A percentile compares a stretch with the other conserved stretches of the same genome.
Conservation (phyloP, 2,888 invertebrate genomes). For the Metallyticus violacea region DNA sequence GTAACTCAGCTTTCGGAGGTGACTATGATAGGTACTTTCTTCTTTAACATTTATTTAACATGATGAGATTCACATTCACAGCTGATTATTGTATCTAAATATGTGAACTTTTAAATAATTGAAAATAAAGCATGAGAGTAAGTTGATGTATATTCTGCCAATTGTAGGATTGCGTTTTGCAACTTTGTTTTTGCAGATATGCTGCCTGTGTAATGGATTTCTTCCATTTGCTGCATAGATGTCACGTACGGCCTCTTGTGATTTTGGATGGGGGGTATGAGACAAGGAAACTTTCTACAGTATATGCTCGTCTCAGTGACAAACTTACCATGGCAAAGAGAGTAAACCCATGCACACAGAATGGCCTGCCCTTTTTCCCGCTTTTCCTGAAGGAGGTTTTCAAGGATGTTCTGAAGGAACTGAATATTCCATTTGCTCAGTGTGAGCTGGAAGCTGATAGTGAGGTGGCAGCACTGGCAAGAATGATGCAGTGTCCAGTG, state of each 20-base stretch:
- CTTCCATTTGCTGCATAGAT: conserved; percentile 65
- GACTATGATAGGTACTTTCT: conserved; percentile 77
- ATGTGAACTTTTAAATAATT: too few species aligned
- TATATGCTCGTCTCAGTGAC: conserved; percentile 55
- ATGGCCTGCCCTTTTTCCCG: conserved; percentile 65
- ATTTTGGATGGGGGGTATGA: conserved; percentile 80
- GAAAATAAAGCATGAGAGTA: too few species aligned
- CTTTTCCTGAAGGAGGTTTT: conserved; percentile 73
- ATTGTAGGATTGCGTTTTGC: too few species aligned
- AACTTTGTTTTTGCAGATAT: conserved; percentile 50
- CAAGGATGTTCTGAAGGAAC: conserved; percentile 62
- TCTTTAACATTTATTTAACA: neutral
- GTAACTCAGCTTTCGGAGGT: conserved; percentile 75
- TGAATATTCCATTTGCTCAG: conserved; percentile 64
- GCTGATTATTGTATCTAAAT: too few species aligned
- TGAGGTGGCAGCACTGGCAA: conserved; percentile 79
- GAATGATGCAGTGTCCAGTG: conserved; percentile 76
- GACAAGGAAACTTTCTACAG: conserved; percentile 66
- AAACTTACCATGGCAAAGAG: conserved; percentile 58
- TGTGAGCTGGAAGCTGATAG: conserved; percentile 89
- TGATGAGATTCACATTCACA: too few species aligned
- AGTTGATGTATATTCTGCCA: too few species aligned
- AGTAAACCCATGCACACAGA: conserved; percentile 56
- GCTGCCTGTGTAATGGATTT: conserved; percentile 63
- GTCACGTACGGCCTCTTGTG: conserved; percentile 69